Percentiles rank a stretch among this genome's conserved stretches.
phyloP scores from a whole-genome alignment of 1,140 invertebrate genomes.

The Acromyrmex heyeri region DNA sequence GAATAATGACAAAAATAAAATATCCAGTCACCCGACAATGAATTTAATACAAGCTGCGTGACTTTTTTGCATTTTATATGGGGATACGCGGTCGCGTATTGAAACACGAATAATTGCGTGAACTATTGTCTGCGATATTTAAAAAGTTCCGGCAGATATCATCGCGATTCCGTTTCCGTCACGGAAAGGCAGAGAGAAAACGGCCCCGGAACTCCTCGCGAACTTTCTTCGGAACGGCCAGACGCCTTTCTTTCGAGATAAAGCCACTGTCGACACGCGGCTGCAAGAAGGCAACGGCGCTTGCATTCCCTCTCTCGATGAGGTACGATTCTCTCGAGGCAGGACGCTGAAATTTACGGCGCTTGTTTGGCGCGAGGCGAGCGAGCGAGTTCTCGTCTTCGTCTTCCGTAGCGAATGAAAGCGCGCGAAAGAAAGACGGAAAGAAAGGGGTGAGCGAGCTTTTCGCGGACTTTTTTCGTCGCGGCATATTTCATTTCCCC shows the following conservation, averaged over 20 bases:
- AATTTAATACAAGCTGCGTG: neutral
- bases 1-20: neutral
- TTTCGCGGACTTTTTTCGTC: constrained; percentile 31
- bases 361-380: constrained; percentile 48
- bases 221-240: constrained; percentile 51
- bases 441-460: constrained; percentile 24
- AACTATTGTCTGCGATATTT: constrained; percentile 25
- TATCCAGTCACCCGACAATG: neutral
- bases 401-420: neutral
- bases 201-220: constrained; percentile 17
- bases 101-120: constrained; percentile 7
- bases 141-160: constrained; percentile 39
- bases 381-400: constrained; percentile 29
- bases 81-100: neutral
- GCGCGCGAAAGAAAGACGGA: neutral
- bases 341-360: constrained; percentile 55
- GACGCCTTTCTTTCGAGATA: constrained; percentile 59
- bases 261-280: constrained; percentile 60
- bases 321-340: constrained; percentile 58
- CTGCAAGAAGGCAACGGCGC: constrained; percentile 10
- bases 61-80: neutral
- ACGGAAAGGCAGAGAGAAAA: neutral
- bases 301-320: constrained; percentile 55
- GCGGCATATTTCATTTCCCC: constrained; percentile 59
- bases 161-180: constrained; percentile 46